Base-by-base conservation (phyloP, 2,797 vertebrate species). In the Liparis tanakae region DNA sequence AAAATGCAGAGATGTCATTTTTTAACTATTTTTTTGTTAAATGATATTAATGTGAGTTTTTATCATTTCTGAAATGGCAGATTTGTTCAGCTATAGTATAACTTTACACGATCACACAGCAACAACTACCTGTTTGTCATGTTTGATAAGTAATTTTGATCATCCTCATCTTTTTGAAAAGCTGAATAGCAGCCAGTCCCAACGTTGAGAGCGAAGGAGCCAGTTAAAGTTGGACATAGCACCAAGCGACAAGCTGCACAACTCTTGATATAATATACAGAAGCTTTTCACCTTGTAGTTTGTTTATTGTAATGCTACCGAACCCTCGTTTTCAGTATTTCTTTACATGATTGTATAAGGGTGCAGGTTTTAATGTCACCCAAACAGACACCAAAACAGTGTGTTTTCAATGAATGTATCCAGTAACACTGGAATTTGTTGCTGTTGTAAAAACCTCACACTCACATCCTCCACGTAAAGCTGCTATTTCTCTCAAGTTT, bases 131-230 rank as follows among this genome's bases (percentile, higher is more conserved):
- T 50, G 33, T 41, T 39, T 39, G 37, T 48, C 74, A 66, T 54
- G 61, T 66, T 61, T 77, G 12, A 56, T 70, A 12, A 54, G 54
- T 54, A 20, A 70, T 10, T 60, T 65, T 70, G 62, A 62, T 72
- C n/a, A 56, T 65, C 20, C 6, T 36, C 37, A 70, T 8, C 22
- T 61, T 61, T 25, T 43, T 2, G 33, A 33, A 53, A 48, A 43
- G 39, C 34, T 36, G 46, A 9, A 50, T 60, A 8, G 33, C 56
- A 41, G 22, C 7, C 54, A 56, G 54, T 34, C 54, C 34, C 54
- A 34, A 17, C 53, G 25, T 53, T 15, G 53, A 55, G 15, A 10
- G 30, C 17, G 54, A 72, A 51, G 50, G 37, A 55, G n/a, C 34
- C n/a, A 30, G 36, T 54, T 7, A 54, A 54, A 14, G 51, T 54